Evolutionary conservation across 2,113 vertebrate genomes (phyloP), one percentile per base, ranked within the genome.

Genomic region (Ammodramus savannarum): DNA sequence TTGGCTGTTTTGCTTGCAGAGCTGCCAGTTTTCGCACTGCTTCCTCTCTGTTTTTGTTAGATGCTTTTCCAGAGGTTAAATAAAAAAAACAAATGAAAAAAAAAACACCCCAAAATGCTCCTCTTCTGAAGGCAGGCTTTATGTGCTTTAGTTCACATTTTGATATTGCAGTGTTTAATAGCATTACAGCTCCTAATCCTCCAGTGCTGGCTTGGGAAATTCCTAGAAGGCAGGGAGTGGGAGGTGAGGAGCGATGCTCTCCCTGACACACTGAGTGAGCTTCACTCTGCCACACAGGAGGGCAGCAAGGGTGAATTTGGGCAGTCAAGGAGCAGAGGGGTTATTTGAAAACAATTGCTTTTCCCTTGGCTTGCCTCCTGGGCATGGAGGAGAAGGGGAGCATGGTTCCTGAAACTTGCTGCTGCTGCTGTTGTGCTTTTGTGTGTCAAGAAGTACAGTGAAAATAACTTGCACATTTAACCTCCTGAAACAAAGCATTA

Each of bases 201-300:
- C 43, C 20, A 36, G 67, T 4, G 9, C 27, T 74, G 63, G 54
- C 80, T 86, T 78, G 51, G 65, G 71, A 54, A 91, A 95, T 96
- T 97, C 96, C 96, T 97, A 90, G 96, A 97, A 97, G 96, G 94
- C 87, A 62, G 87, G 74, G 85, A 57, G 51, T 2, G 0, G 84
- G 89, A 85, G 63, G 52, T 36, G 52, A 49, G 63, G 20, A 72
- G 75, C 7, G 0, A 11, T 83, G 57, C 49, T 71, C 26, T 93
- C 51, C 31, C 17, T 3, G 4, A 55, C 6, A 2, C 8, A 15
- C 61, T 1, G 12, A 44, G 59, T 36, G n/a, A 55, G 31, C 65
- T 51, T 54, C 3, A 0, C 31, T 34, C 2, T 61, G 29, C 31
- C 9, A 14, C 41, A 27, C 3, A 5, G 38, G 58, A 62, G 49